These are phyloP conservation scores for Clepsis dumicolana DNA, from an alignment of 2,888 invertebrate species.

Conservation along the genomic window DNA sequence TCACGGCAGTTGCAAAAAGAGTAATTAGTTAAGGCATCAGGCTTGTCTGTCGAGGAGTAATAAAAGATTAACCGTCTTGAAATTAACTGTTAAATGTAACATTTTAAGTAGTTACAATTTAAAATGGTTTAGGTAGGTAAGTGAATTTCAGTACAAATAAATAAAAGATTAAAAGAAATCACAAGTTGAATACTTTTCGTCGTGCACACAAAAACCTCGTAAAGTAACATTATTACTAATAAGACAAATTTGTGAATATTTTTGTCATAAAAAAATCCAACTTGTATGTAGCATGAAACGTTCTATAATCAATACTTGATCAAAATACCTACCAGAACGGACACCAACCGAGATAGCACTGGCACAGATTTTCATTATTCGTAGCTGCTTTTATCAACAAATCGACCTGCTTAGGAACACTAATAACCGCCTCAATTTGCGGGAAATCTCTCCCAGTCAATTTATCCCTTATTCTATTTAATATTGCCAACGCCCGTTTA, in stretches of 20 bases:
- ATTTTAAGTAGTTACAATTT: neutral
- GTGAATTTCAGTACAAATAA: neutral
- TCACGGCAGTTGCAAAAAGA: slow-evolving; percentile 1
- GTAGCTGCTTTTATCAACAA: slow-evolving; percentile 98
- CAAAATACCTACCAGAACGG: slow-evolving; percentile 88
- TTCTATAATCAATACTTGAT: neutral
- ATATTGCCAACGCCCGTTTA: slow-evolving; percentile 96
- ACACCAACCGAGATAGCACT: slow-evolving; percentile 99
- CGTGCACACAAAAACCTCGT: too few species aligned
- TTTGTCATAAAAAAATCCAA: neutral
- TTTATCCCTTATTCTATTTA: slow-evolving; percentile 97
- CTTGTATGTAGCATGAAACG: neutral
- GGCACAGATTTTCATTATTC: slow-evolving; percentile 98
- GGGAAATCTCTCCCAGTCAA: slow-evolving; percentile 97
- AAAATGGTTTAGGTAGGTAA: too few species aligned
- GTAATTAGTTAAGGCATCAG: slow-evolving; percentile 4
- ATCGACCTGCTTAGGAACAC: slow-evolving; percentile 96
- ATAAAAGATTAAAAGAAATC: too few species aligned
- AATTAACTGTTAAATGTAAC: neutral
- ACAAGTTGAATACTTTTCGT: too few species aligned
- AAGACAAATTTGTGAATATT: too few species aligned
- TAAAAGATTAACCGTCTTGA: neutral
- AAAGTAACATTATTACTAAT: too few species aligned
- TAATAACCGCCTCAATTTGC: slow-evolving; percentile 89
- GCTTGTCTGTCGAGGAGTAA: neutral